Evolutionary conservation across 2,888 invertebrate genomes (phyloP), one percentile per base, ranked within the genome.

Genomic region (Notodonta ziczac): DNA sequence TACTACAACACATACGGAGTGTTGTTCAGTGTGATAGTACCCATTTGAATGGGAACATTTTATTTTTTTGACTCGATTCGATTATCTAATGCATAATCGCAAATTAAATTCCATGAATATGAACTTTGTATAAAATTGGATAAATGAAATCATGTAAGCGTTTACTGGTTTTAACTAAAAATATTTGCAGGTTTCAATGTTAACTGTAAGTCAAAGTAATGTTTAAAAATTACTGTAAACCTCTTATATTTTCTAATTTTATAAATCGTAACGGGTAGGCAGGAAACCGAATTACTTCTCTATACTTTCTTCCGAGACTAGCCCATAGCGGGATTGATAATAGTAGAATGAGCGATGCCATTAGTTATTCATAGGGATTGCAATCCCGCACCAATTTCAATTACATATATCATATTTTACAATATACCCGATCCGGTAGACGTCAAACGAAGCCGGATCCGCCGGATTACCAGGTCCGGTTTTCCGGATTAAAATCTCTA

Each of bases 61-160:
- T 10, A 42, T 10, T 42, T 42, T 42, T 42, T 9, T 24, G 24
- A 24, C 24, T 2, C 24, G 42, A 42, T 10, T 10, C 10, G 4
- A 42, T 42, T 3, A 10, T 1, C 2, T 42, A 56, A 66, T 70
- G 72, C 70, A 59, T 70, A 70, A 68, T 66, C 66, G 39, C 51
- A 16, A 24, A 59, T 62, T 63, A 64, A 67, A 56, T 63, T 60
- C 39, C 44, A 58, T 62, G 63, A 62, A 64, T 67, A 58, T 61
- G 58, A 56, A 56, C 46, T 58, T 72, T 74, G 69, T 74, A 73
- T 73, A 73, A 71, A 74, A 65, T 70, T 74, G 74, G 74, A 74
- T 70, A 74, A 74, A 74, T 74, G 74, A 74, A 74, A 72, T 70
- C 74, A 63, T 50, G 57, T 71, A 46, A 51, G 40, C 59, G 54